Evolutionary conservation across 2,888 invertebrate genomes (phyloP).

Genomic region (Tipula helvola): DNA sequence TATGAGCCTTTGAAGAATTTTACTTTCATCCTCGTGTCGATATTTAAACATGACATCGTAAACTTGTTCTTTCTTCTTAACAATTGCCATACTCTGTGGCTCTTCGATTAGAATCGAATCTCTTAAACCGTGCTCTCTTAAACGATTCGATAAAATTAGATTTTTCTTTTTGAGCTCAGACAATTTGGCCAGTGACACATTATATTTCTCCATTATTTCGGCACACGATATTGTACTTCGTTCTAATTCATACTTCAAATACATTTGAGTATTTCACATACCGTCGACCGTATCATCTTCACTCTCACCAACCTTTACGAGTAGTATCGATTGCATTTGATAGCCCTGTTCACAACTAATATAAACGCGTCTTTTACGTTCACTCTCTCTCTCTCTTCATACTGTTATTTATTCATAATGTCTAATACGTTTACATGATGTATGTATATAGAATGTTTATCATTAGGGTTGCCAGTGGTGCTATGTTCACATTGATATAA

Average conservation of each 20-base stretch:
- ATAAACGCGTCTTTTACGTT: too few species aligned
- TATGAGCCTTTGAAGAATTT: slow-evolving; percentile 70
- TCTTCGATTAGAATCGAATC: slow-evolving; percentile 37
- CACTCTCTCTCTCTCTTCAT: too few species aligned
- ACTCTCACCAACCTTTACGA: slow-evolving; percentile 30
- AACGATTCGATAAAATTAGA: slow-evolving; percentile 27
- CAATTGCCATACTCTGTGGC: slow-evolving; percentile 42
- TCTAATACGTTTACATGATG: too few species aligned
- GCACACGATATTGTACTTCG: slow-evolving; percentile 71
- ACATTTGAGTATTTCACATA: slow-evolving; percentile 65
- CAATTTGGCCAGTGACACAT: slow-evolving; percentile 26
- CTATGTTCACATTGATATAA: too few species aligned
- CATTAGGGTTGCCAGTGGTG: too few species aligned
- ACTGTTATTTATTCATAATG: too few species aligned
- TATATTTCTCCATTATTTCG: slow-evolving; percentile 38
- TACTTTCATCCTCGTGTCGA: slow-evolving; percentile 63
- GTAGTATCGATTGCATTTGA: too few species aligned
- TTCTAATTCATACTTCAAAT: slow-evolving; percentile 77
- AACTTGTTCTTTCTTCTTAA: slow-evolving; percentile 64
- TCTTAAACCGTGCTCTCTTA: slow-evolving; percentile 43
- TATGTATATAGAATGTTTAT: too few species aligned
- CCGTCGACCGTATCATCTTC: slow-evolving; percentile 46
- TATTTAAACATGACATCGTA: slow-evolving; percentile 87
- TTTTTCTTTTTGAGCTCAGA: slow-evolving; percentile 28
- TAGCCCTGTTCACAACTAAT: too few species aligned